Base-by-base conservation (phyloP, 2,113 vertebrate genomes). In the Cavia porcellus region DNA sequence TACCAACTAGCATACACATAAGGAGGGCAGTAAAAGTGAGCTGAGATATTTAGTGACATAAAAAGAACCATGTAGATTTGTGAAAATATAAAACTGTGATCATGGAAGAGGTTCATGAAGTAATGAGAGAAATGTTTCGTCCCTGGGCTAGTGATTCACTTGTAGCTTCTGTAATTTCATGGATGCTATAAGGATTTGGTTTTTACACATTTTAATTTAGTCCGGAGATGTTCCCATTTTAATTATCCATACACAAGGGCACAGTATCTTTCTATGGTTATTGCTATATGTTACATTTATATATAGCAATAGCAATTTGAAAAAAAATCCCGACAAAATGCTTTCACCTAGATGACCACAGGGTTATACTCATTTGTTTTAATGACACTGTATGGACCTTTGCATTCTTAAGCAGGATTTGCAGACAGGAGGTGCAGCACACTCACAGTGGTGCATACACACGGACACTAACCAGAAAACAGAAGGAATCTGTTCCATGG, bases 131-230 rank as follows among this genome's bases (percentile, higher is more conserved):
- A 2, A 66, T 3, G 35, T 55, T 97, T n/a, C 15, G 47, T 97
- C 97, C 86, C 98, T 68, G 96, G 96, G 86, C 97, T 94, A 85
- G 89, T 95, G 98, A 96, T 95, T 98, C 96, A 92, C 92, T 96
- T 97, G 86, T 28, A 96, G 88, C 93, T 83, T 94, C 90, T 97
- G 94, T 89, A 95, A 97, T 88, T 98, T 98, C 98, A 97, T 96
- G 96, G 96, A 94, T 94, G 81, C 98, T 98, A 96, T 98, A 94
- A 98, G 92, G 96, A 96, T 97, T 98, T 97, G 98, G 70, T 96
- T 98, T 98, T 97, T 96, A 89, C 80, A 94, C 94, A 96, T 98
- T 98, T 97, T 97, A 98, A 98, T 96, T 98, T 97, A 97, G 86
- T 97, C 96, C 96, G 25, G 52, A 96, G 97, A 97, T 98, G 87